phyloP scores from a whole-genome alignment of 2,888 invertebrate genomes.

The Lamellibrachia columna region DNA sequence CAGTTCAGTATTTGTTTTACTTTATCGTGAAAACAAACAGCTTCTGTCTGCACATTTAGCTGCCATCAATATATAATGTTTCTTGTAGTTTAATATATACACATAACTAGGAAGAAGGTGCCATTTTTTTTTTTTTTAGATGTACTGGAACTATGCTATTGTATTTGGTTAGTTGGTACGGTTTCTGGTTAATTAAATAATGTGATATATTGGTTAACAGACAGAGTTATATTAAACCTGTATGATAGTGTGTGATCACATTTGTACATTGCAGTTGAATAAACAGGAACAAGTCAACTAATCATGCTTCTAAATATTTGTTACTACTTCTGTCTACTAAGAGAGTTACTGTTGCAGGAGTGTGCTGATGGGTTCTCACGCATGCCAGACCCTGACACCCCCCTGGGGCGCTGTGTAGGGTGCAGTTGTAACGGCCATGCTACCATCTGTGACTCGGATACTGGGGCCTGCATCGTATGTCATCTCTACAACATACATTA shows the following conservation, averaged over 20 bases:
- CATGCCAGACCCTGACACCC: conserved; percentile 49
- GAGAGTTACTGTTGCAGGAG: conserved; percentile 20
- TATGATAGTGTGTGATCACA: not conserved
- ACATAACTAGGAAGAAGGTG: not conserved
- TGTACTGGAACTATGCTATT: too few species aligned
- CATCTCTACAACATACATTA: too few species aligned
- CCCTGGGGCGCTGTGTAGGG: conserved; percentile 56
- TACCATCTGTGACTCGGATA: conserved; percentile 60
- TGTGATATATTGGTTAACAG: not conserved
- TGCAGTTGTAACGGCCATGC: conserved; percentile 80
- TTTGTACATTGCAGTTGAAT: not conserved
- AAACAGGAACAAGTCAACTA: not conserved
- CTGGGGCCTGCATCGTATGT: conserved; percentile 62
- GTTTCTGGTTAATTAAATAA: not conserved
- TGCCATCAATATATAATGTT: not conserved
- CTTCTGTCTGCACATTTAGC: conserved; percentile 3
- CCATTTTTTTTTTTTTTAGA: too few species aligned
- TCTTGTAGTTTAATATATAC: not conserved
- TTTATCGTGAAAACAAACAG: not conserved
- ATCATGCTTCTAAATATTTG: not conserved
- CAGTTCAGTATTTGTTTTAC: not conserved
- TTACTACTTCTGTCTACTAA: not conserved
- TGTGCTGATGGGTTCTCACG: conserved; percentile 52
- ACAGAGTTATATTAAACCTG: not conserved
- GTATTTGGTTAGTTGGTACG: not conserved